A percentile compares a stretch with the other conserved stretches of the same genome.
These are phyloP conservation scores for Amyelois transitella DNA, from an alignment of 1,140 invertebrate species.

Conservation along the genomic window DNA sequence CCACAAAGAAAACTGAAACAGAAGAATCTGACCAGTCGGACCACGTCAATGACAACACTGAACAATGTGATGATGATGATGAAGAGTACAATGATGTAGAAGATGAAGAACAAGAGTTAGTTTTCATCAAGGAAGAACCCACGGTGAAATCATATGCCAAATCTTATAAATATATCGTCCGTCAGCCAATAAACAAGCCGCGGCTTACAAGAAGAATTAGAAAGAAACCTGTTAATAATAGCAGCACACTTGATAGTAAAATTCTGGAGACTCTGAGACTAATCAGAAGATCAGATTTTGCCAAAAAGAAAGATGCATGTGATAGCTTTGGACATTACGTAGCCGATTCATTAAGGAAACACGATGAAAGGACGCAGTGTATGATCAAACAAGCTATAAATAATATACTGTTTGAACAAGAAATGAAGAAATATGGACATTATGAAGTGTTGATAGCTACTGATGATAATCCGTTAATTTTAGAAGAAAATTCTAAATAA, in stretches of 20 bases:
- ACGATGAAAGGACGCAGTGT: slow-evolving; percentile 53
- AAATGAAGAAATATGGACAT: slow-evolving; percentile 60
- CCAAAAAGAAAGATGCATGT: slow-evolving; percentile 58
- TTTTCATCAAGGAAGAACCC: slow-evolving; percentile 43
- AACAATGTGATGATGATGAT: neutral
- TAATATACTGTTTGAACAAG: slow-evolving; percentile 63
- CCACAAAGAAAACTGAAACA: neutral
- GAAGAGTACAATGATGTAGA: slow-evolving; percentile 5
- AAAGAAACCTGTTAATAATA: slow-evolving; percentile 15
- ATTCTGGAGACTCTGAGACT: slow-evolving; percentile 29
- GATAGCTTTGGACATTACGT: slow-evolving; percentile 64
- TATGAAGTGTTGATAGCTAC: slow-evolving; percentile 33
- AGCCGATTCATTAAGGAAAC: slow-evolving; percentile 54
- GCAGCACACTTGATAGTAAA: slow-evolving; percentile 17
- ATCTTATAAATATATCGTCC: neutral
- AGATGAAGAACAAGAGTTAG: slow-evolving; percentile 16
- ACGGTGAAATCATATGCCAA: slow-evolving; percentile 1
- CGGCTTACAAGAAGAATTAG: slow-evolving; percentile 20
- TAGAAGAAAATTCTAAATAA: slow-evolving; percentile 12
- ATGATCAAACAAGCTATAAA: slow-evolving; percentile 71
- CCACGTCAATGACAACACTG: slow-evolving; percentile 9
- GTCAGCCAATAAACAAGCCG: slow-evolving; percentile 12
- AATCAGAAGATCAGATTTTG: slow-evolving; percentile 29
- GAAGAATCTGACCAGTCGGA: slow-evolving; percentile 20
- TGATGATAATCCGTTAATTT: slow-evolving; percentile 50